A percentile compares a stretch with the other conserved stretches of the same genome.
phyloP scores from a whole-genome alignment of 2,113 vertebrate species.

The Solea solea region DNA sequence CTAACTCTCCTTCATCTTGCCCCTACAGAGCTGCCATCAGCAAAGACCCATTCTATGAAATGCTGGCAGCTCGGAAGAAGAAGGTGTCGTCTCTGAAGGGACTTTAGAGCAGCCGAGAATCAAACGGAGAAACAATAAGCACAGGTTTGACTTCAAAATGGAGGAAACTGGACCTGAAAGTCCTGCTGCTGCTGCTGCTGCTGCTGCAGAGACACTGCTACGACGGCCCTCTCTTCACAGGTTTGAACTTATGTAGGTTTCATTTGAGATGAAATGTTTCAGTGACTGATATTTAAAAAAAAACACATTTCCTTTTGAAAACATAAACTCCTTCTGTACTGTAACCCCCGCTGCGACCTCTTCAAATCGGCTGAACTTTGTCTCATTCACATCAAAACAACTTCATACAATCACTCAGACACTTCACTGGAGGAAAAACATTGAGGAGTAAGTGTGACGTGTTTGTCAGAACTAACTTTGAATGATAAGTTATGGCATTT shows the following conservation, averaged over 20 bases:
- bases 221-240: slow-evolving; percentile 10
- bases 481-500: no score
- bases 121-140: neutral
- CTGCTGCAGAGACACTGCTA: slow-evolving; percentile 10
- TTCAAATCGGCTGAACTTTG: slow-evolving; percentile 17
- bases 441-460: neutral
- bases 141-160: neutral
- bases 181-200: slow-evolving; percentile 16
- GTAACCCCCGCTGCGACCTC: neutral
- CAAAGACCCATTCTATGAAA: slow-evolving; percentile 98
- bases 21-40: slow-evolving; percentile 93
- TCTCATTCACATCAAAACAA: slow-evolving; percentile 16
- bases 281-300: neutral
- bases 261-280: slow-evolving; percentile 1
- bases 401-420: neutral
- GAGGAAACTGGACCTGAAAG: slow-evolving; percentile 20
- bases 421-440: neutral
- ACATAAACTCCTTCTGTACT: slow-evolving; percentile 10
- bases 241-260: slow-evolving; percentile 7
- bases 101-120: slow-evolving; percentile 76
- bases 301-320: slow-evolving; percentile 2
- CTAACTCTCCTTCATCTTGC: neutral
- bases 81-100: slow-evolving; percentile 94
- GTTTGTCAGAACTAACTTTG: neutral
- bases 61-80: slow-evolving; percentile 96